These are phyloP conservation scores for Lepus americanus DNA, from an alignment of 2,113 vertebrate species.

Conservation along the genomic window DNA sequence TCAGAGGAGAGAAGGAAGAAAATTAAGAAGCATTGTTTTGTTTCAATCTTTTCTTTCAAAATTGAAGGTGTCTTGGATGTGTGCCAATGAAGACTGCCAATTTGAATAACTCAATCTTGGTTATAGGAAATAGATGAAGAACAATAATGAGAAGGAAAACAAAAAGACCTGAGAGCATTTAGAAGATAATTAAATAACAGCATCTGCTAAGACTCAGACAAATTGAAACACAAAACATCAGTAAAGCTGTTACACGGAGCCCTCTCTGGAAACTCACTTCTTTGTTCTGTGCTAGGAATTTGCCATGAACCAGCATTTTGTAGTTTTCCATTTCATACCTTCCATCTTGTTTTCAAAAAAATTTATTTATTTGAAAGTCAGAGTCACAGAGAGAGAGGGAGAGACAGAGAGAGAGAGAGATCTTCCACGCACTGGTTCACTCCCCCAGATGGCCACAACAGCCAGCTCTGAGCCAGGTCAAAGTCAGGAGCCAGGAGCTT, in stretches of 20 bases:
- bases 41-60: slow-evolving; percentile 43
- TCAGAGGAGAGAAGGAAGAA: neutral
- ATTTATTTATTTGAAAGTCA: too few relatives aligned
- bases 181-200: slow-evolving; percentile 43
- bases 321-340: neutral
- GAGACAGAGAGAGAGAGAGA: too few relatives aligned
- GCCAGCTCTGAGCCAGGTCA: too few relatives aligned
- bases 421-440: too few relatives aligned
- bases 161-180: neutral
- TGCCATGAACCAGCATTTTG: neutral
- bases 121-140: slow-evolving; percentile 24
- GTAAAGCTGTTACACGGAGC: neutral
- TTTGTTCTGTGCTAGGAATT: neutral
- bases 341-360: neutral
- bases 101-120: slow-evolving; percentile 1
- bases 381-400: too few relatives aligned
- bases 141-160: neutral
- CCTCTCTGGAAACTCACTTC: neutral
- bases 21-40: neutral
- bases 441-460: too few relatives aligned
- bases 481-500: too few relatives aligned
- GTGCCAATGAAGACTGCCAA: slow-evolving; percentile 1
- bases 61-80: neutral
- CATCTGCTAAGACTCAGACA: neutral
- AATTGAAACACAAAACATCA: slow-evolving; percentile 25